Base-by-base conservation (phyloP, 1,140 invertebrate species). In the Eubasilissa regina region DNA sequence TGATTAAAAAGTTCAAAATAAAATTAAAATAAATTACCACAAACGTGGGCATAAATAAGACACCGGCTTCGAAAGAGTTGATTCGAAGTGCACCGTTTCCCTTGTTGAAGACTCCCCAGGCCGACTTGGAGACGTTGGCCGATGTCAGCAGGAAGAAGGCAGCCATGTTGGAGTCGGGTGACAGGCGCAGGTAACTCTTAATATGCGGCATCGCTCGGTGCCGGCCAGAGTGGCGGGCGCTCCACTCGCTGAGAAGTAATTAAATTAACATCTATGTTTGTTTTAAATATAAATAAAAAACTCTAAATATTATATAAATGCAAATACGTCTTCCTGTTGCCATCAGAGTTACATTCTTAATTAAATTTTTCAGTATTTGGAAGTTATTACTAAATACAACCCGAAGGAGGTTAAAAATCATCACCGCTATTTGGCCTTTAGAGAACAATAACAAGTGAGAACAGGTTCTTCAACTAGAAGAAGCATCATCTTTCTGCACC, bases 71-170 rank as follows among this genome's bases (percentile, higher is more conserved):
- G 85, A 97, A 98, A 56, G 95, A 98, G 85, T 95, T 91, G 1
- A 97, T 93, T 80, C 94, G 92, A 58, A 95, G 87, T 78, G 92
- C 92, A 0, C 85, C 85, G 58, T 91, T 89, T 77, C 91, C 91
- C 83, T 95, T 95, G 80, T 93, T 93, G 19, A 92, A 85, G 15
- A 87, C 90, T 75, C 97, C 97, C 97, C 97, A 99, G 0, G 97
- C 97, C 15, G 97, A 96, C 90, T 98, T 98, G 12, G 97, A 98
- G 8, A 99, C 86, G 89, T 99, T 99, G 0, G 95, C 96, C 83
- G 96, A 98, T 0, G 97, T 98, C 0, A 98, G 88, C 0, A 97
- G 87, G 85, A 97, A 97, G 93, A 96, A 79, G 92, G 93, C 79
- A 92, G 90, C 85, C 91, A 88, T 64, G 89, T 88, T 58, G 87